Evolutionary conservation across 2,888 invertebrate genomes (phyloP), one percentile per base, ranked within the genome.

Genomic region (Phortica magna): DNA sequence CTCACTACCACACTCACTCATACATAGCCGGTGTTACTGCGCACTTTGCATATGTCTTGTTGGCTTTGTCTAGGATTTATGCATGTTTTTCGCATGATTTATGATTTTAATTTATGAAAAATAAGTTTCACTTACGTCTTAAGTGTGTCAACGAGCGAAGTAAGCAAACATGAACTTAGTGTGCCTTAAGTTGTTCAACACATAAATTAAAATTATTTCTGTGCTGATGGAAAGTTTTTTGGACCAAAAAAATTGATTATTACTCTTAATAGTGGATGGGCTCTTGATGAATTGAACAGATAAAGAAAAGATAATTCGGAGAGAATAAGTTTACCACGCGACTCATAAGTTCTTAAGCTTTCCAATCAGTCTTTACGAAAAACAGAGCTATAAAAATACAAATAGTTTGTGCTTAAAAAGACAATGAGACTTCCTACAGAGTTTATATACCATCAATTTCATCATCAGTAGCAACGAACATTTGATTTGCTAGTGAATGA

Each of bases 81-180:
- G 70, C 31, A 55, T 53, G 70, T 71, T 71, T 71, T 53, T 19
- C 68, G 53, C 55, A 55, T 71, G 70, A 71, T 71, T 71, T 71
- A 71, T 55, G 70, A 55, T 55, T 48, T 53, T 53, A 19, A 71
- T 71, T 71, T 71, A 71, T 71, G 70, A 71, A 71, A 67, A 55
- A 55, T 71, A 71, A 71, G 70, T 68, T 68, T 68, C 22, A 48
- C 19, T 68, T 48, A 22, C 68, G 22, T 55, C 70, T 71, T 71
- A 71, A 55, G 53, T 31, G 70, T 71, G 70, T 71, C 70, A 71
- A 55, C 70, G 55, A 7, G 22, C 22, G 64, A 12, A 17, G 39
- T 31, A 31, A 31, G 9, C 42, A 68, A 68, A 68, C 19, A 19
- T 41, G 17, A 43, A 68, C 68, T 43, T 41, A 68, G 39, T n/a